A percentile compares a stretch with the other conserved stretches of the same genome.
These are phyloP conservation scores for Ceratina australensis DNA, from an alignment of 1,140 invertebrate species.

Conservation along the genomic window DNA sequence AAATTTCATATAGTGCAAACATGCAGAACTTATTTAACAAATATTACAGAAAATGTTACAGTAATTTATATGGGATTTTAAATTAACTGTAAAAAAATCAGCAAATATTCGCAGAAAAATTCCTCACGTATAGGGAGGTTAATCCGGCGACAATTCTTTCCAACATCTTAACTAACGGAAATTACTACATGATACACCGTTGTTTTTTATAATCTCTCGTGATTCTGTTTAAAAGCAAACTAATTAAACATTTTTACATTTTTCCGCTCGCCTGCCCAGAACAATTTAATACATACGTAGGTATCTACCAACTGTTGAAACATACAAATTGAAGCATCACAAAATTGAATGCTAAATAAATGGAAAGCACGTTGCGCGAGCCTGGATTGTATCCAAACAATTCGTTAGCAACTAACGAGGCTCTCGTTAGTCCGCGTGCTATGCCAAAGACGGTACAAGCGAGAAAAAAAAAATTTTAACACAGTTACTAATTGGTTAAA, in stretches of 20 bases:
- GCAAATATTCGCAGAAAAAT: neutral
- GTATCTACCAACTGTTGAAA: slow-evolving; percentile 30
- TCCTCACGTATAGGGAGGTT: too few relatives aligned
- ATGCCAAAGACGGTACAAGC: slow-evolving; percentile 33
- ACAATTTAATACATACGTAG: slow-evolving; percentile 12
- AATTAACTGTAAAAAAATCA: too few relatives aligned
- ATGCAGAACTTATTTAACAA: too few relatives aligned
- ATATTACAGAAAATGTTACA: too few relatives aligned
- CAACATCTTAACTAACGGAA: too few relatives aligned
- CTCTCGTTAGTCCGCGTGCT: slow-evolving; percentile 55
- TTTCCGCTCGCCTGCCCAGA: neutral
- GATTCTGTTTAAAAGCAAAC: neutral
- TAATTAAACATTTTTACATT: too few relatives aligned
- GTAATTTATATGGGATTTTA: too few relatives aligned
- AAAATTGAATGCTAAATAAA: slow-evolving; percentile 58
- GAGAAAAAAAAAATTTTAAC: slow-evolving; percentile 20
- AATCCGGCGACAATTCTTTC: too few relatives aligned
- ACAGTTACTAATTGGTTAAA: slow-evolving; percentile 8
- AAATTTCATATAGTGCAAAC: too few relatives aligned
- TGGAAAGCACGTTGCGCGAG: slow-evolving; percentile 43
- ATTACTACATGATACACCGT: too few relatives aligned
- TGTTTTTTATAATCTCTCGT: neutral
- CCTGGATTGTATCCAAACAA: slow-evolving; percentile 62
- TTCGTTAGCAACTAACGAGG: slow-evolving; percentile 64
- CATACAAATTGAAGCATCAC: slow-evolving; percentile 38